Base-by-base conservation (phyloP, 2,888 invertebrate genomes). In the Melikaiella ostensackeni region DNA sequence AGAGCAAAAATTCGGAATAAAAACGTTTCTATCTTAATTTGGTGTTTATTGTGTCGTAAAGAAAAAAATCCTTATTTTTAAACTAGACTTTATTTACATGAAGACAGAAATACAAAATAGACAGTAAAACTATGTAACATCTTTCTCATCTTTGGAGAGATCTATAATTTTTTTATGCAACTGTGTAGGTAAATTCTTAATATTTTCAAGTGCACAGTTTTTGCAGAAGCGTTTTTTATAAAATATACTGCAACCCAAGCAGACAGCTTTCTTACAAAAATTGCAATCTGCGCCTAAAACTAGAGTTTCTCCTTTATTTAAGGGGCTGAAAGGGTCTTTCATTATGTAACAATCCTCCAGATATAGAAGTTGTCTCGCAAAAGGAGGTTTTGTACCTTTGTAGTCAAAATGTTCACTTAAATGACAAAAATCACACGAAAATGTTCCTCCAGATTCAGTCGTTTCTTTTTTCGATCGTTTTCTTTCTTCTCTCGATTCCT, bases 301-400 rank as follows among this genome's bases (percentile, higher is more conserved):
- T 80, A 97, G 92, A 86, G 95, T 95, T 91, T 97, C 96, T n/a
- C 95, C 94, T 89, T 94, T 95, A 76, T 94, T 94, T 8, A 95
- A 94, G 1, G 95, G 94, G 85, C 94, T 94, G 88, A 97, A 98
- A 0, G 98, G 98, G 92, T 98, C 97, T 87, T 95, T 96, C 94
- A 96, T 95, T 0, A 97, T 91, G 90, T 95, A 98, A 80, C 94
- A 95, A 46, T 96, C 94, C 89, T 97, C 96, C 83, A 93, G 92
- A 76, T 97, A 94, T 50, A 92, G 90, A 57, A 96, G 92, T 77
- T 94, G 93, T 82, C 94, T 94, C 2, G 95, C 94, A 89, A 96
- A 97, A 4, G 96, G 95, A 33, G 97, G 96, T 80, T 93, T 93
- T 19, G 91, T 93, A 30, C 97, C 97, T 90, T 94, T 96, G 88